phyloP scores from a whole-genome alignment of 2,113 vertebrate genomes.

The Centropus unirufus region DNA sequence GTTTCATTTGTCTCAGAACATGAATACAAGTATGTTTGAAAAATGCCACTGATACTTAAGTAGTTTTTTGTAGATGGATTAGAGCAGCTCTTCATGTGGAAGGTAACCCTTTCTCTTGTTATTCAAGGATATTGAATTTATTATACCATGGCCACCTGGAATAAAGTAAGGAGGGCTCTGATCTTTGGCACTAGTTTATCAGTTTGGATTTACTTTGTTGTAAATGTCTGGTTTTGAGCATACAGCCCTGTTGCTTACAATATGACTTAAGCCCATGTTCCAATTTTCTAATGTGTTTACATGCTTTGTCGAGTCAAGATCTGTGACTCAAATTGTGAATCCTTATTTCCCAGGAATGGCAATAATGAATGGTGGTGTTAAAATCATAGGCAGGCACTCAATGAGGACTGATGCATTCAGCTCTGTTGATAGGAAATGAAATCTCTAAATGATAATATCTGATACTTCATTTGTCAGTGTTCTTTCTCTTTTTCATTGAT shows the following conservation, averaged over 20 bases:
- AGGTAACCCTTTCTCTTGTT: neutral
- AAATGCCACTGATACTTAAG: neutral
- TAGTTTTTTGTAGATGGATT: neutral
- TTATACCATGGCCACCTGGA: rapidly evolving
- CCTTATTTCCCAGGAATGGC: neutral
- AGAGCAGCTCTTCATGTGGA: neutral
- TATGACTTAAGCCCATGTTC: neutral
- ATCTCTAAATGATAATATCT: neutral
- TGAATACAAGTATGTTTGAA: neutral
- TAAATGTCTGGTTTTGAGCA: neutral
- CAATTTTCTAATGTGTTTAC: neutral
- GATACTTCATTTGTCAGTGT: neutral
- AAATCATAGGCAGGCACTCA: neutral
- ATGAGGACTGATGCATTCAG: neutral
- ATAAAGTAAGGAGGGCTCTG: neutral
- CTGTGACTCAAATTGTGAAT: neutral
- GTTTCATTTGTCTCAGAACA: neutral
- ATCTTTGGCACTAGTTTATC: neutral
- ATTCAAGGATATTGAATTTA: neutral
- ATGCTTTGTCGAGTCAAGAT: neutral
- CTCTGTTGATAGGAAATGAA: neutral
- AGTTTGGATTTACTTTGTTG: neutral
- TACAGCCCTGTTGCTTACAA: neutral
- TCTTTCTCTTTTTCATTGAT: neutral
- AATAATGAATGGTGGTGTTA: neutral